phyloP scores from a whole-genome alignment of 2,797 vertebrate species.

The Cossypha niveicapilla region DNA sequence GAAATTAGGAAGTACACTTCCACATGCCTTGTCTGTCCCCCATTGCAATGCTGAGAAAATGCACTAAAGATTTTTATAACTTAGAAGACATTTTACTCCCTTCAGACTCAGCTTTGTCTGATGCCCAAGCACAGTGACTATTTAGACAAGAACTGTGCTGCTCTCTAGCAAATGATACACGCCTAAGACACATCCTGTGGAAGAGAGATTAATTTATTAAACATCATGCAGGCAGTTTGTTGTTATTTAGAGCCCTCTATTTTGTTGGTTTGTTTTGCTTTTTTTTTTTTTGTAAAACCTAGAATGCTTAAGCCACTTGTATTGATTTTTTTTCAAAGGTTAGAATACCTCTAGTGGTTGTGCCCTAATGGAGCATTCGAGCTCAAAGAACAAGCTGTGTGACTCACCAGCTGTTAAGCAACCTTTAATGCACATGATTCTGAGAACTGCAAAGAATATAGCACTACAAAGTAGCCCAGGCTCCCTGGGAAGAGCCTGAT shows the following conservation, averaged over 20 bases:
- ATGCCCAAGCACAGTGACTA: neutral
- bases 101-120: neutral
- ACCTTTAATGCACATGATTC: conserved; percentile 47
- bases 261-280: neutral
- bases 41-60: neutral
- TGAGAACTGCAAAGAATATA: conserved; percentile 45
- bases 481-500: conserved; percentile 44
- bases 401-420: conserved; percentile 63
- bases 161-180: neutral
- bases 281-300: neutral
- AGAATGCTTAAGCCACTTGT: conserved; percentile 4
- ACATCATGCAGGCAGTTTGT: neutral
- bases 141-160: neutral
- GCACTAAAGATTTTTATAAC: neutral
- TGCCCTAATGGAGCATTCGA: conserved; percentile 40
- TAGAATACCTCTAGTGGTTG: conserved; percentile 57
- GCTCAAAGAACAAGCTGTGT: conserved; percentile 56
- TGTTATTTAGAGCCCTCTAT: neutral
- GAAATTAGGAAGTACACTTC: neutral
- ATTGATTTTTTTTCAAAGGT: conserved; percentile 57
- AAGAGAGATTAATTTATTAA: neutral
- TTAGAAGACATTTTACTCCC: neutral
- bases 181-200: neutral
- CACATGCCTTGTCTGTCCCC: neutral
- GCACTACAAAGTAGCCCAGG: conserved; percentile 36